phyloP scores from a whole-genome alignment of 30 jellyfish, hydroid and myxozoan species.

The Sanderia malayensis region DNA sequence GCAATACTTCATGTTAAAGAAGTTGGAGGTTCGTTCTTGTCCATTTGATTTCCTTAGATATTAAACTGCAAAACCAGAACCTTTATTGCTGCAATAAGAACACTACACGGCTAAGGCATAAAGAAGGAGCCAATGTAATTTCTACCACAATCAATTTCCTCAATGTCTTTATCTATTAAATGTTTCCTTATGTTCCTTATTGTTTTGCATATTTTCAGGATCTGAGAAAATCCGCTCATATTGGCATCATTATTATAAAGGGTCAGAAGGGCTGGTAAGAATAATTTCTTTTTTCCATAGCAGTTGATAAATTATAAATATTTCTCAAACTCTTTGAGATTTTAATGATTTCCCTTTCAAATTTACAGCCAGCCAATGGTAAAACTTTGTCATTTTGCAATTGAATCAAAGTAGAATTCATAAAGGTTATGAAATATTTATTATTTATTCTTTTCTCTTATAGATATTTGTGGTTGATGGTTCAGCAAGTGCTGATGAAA shows the following conservation, averaged over 20 bases:
- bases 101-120: no score
- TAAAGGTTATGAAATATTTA: no score
- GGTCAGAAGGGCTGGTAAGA: conserved; percentile 62
- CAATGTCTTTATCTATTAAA: neutral
- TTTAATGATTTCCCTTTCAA: no score
- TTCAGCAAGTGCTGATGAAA: conserved; percentile 18
- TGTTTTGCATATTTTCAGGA: conserved; percentile 19
- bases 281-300: neutral
- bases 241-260: conserved; percentile 68
- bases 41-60: no score
- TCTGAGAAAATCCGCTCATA: conserved; percentile 58
- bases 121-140: no score
- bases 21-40: conserved; percentile 72
- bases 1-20: conserved; percentile 64
- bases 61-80: no score
- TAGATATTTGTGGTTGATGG: conserved; percentile 61
- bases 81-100: no score
- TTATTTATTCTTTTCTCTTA: neutral
- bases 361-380: no score
- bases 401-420: no score
- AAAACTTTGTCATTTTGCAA: no score
- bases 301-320: neutral
- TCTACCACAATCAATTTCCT: neutral
- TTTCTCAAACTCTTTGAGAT: no score
- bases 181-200: neutral